Conservation (phyloP, 2,888 invertebrate genomes). For the Nasonovia ribisnigri region DNA sequence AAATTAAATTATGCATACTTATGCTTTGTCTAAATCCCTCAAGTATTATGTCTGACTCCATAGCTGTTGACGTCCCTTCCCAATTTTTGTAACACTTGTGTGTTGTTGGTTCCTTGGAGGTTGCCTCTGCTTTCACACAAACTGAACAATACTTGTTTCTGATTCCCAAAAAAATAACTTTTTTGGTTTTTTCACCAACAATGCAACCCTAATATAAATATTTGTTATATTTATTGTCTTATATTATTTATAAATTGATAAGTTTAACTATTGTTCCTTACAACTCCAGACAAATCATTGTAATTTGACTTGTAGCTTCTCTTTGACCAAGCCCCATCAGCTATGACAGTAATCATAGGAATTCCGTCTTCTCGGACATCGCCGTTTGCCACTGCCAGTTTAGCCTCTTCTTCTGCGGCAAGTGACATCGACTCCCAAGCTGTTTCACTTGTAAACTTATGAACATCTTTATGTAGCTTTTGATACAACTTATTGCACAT, state of each 20-base stretch:
- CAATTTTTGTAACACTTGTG: conserved; percentile 1
- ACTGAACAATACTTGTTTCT: not conserved
- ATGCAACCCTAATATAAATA: not conserved
- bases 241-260: too few species aligned
- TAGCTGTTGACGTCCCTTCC: not conserved
- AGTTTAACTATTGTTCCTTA: not conserved
- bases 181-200: not conserved
- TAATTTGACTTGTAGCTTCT: not conserved
- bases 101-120: not conserved
- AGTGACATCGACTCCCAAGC: not conserved
- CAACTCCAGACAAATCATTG: not conserved
- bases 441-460: not conserved
- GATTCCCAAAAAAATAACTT: not conserved
- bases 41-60: not conserved
- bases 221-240: not conserved
- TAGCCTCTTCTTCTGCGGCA: not conserved
- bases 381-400: not conserved
- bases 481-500: not conserved
- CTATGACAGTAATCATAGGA: not conserved
- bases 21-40: not conserved
- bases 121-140: conserved; percentile 9
- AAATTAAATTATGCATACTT: too few species aligned
- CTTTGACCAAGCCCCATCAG: not conserved
- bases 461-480: not conserved
- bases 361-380: not conserved